Percentiles rank a stretch among this genome's conserved stretches.
Conservation (phyloP, 2,113 vertebrate genomes). For the cat (Felis catus) region F.catus_Fca126_mat1.0 CM031424.1:13282501-13283000, state of each 20-base stretch:
- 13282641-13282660: background rate
- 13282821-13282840: conserved; percentile 4
- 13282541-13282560: background rate
- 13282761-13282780: background rate
- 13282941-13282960: background rate
- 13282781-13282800: conserved; percentile 16
- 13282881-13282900: background rate
- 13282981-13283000: background rate
- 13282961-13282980: background rate
- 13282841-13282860: background rate
- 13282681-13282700: background rate
- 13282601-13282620: background rate
- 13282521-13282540: background rate
- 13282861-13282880: background rate
- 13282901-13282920: background rate
- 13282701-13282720: background rate
- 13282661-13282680: background rate
- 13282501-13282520: background rate
- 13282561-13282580: background rate
- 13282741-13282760: background rate
- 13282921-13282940: background rate
- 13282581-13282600: background rate
- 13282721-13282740: background rate
- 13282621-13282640: background rate
- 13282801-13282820: background rate